Base-by-base conservation (phyloP, 1,140 invertebrate species). In the Cyclargus thomasi region DNA sequence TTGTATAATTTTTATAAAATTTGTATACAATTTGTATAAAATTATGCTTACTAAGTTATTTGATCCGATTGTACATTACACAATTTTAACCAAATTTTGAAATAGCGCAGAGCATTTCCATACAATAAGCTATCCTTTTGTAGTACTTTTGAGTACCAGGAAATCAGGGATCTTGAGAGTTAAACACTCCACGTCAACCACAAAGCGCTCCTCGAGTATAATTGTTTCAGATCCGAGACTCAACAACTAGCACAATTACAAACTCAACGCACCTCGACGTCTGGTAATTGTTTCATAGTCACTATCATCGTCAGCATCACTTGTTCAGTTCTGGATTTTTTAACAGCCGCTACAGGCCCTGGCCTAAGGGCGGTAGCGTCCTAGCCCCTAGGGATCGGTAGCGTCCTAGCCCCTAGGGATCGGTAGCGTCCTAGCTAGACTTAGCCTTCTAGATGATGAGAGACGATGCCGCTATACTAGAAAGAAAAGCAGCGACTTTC, bases 241-340 rank as follows among this genome's bases (percentile, higher is more conserved):
- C 18, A 22, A 59, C 55, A 59, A 59, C 20, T 59, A 59, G 18
- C 55, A 59, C 55, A 59, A 59, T 59, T 59, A 59, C 55, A 20
- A 21, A 59, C 55, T 17, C 18, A 18, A 59, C 53, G 16, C 7
- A 8, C 53, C 16, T 17, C 53, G 18, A 17, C 3, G 53, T 20
- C 11, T 53, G 16, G 47, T 21, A 64, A 21, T 14, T 22, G 22
- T 47, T 39, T 3, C 11, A 20, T 20, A 64, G 16, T 53, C 64
- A 11, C 4, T n/a, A 53, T n/a, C 64, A 53, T 65, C 10, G 11
- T 53, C 21, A 53, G 39, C 62, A 67, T 35, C 29, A 8, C 29
- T n/a, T n/a, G n/a, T n/a, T n/a, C 29, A 29, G 29, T 8, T 0
- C 29, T 8, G 29, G 29, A 29, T 29, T 29, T 29, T 7, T 29